Evolutionary conservation across 2,797 vertebrate species (phyloP).

Genomic region (Gadopsis bispinosus): DNA sequence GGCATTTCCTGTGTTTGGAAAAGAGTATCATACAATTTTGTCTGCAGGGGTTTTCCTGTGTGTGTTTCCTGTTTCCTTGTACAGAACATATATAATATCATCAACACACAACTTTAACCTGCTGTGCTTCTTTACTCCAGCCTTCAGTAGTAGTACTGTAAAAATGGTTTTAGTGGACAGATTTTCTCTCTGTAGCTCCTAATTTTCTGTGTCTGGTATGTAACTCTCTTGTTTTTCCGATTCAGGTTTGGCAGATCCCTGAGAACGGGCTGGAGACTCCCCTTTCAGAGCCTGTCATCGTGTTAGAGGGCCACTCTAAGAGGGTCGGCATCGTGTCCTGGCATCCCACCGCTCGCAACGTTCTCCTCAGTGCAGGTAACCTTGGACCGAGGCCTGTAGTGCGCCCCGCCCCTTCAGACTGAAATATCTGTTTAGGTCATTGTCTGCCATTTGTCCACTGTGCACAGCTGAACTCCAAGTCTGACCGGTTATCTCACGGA

Average conservation of each 20-base stretch:
- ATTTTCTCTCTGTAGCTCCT: neutral
- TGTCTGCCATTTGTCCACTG: slow-evolving; percentile 33
- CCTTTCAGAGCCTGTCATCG: slow-evolving; percentile 92
- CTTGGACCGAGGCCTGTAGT: neutral
- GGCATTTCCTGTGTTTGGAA: neutral
- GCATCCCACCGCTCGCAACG: slow-evolving; percentile 96
- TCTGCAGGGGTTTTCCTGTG: neutral
- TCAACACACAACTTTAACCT: neutral
- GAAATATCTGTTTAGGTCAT: neutral
- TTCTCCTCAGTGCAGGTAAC: slow-evolving; percentile 96
- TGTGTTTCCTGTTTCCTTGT: neutral
- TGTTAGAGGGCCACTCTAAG: slow-evolving; percentile 97
- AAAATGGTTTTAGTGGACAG: neutral
- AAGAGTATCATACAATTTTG: too few species aligned
- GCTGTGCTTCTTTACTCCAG: neutral
- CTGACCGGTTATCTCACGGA: slow-evolving; percentile 42
- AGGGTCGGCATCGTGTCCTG: slow-evolving; percentile 97
- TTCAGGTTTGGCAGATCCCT: slow-evolving; percentile 97
- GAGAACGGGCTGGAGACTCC: slow-evolving; percentile 92
- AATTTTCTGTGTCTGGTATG: neutral
- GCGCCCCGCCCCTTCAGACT: neutral
- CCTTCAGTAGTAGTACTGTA: neutral
- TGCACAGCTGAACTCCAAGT: slow-evolving; percentile 66
- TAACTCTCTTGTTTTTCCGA: neutral
- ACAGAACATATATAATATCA: neutral